Conservation (phyloP, 2,888 invertebrate genomes). For the Allygus modestus region DNA sequence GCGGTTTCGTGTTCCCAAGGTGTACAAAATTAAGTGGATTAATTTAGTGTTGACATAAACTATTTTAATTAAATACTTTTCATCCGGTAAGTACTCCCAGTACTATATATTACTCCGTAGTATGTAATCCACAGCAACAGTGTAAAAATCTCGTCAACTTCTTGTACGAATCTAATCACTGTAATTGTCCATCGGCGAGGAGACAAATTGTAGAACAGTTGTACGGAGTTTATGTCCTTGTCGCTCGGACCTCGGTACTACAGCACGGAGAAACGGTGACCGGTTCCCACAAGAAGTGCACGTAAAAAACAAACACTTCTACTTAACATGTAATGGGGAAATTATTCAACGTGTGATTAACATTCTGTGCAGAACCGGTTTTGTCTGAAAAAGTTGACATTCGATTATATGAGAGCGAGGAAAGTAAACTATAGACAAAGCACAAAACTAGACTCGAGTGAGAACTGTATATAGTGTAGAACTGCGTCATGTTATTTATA, state of each 20-base stretch:
- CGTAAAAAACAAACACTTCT: slow-evolving; percentile 36
- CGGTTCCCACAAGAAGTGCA: too few relatives aligned
- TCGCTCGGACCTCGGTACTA: background rate
- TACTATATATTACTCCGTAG: too few relatives aligned
- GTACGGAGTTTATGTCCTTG: slow-evolving; percentile 27
- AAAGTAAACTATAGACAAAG: slow-evolving; percentile 25
- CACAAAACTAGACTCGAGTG: too few relatives aligned
- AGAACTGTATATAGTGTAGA: too few relatives aligned
- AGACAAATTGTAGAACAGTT: slow-evolving; percentile 43
- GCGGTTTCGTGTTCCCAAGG: too few relatives aligned
- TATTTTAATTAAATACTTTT: too few relatives aligned
- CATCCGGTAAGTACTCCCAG: too few relatives aligned
- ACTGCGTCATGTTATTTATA: too few relatives aligned
- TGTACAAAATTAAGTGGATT: too few relatives aligned
- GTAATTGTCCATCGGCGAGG: slow-evolving; percentile 11
- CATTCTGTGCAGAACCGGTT: slow-evolving; percentile 14
- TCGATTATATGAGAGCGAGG: background rate
- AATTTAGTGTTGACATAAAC: too few relatives aligned
- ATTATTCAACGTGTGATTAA: slow-evolving; percentile 28
- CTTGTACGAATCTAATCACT: slow-evolving; percentile 24
- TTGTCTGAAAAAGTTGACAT: slow-evolving; percentile 23
- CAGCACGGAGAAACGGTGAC: background rate
- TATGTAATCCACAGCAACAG: background rate
- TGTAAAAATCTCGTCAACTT: background rate
- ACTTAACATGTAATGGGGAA: slow-evolving; percentile 23